Percentiles rank a stretch among this genome's conserved stretches.
phyloP scores from a whole-genome alignment of 2,113 vertebrate genomes.

The Eublepharis macularius region DNA sequence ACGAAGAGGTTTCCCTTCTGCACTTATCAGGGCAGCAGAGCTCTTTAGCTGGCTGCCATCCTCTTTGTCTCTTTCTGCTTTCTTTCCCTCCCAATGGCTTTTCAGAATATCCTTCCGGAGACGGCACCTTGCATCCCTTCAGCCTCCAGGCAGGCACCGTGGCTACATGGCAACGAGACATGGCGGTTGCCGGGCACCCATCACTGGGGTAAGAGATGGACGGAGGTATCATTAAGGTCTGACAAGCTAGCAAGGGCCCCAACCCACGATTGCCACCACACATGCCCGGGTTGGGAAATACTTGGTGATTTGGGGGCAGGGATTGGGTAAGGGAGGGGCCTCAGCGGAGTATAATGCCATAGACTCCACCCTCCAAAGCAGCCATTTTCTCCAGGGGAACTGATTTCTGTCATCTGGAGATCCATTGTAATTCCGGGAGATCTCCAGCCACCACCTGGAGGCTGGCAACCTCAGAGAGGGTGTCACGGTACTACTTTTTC shows the following conservation, averaged over 20 bases:
- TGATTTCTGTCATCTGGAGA: too few species aligned
- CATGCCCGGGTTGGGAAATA: too few species aligned
- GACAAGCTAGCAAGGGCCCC: not conserved
- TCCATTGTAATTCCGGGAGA: too few species aligned
- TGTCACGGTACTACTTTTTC: too few species aligned
- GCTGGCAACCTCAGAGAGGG: too few species aligned
- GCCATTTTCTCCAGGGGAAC: too few species aligned
- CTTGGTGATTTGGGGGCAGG: not conserved
- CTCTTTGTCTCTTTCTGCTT: not conserved
- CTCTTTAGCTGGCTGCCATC: not conserved
- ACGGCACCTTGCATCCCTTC: conserved; percentile 70
- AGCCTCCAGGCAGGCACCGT: conserved; percentile 73
- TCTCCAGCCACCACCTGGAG: too few species aligned
- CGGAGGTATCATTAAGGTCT: fast-evolving
- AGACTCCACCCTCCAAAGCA: too few species aligned
- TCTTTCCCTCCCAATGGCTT: not conserved
- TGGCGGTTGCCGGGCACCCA: conserved; percentile 55
- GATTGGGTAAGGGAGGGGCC: too few species aligned
- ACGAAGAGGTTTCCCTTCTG: not conserved
- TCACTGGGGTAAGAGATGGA: conserved; percentile 71
- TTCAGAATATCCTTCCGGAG: conserved; percentile 79
- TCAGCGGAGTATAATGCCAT: too few species aligned
- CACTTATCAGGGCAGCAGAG: not conserved
- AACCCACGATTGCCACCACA: too few species aligned
- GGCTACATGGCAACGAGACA: conserved; percentile 81